Conservation (phyloP, 2,797 vertebrate genomes). For the Sarcophilus harrisii region DNA sequence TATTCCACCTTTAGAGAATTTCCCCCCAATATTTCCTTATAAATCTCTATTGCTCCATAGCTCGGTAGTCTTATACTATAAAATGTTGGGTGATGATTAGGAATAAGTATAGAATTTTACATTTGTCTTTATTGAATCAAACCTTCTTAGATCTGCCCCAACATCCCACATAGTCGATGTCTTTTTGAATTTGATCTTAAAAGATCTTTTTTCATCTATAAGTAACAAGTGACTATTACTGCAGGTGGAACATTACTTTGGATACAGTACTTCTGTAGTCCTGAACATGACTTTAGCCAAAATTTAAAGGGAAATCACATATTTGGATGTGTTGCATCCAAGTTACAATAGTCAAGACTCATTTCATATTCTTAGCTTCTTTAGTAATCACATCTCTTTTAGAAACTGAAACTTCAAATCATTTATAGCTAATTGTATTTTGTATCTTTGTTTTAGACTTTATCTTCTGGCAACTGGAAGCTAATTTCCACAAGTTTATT, state of each 20-base stretch:
- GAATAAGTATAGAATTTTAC: not conserved
- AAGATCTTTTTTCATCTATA: not conserved
- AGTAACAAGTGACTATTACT: not conserved
- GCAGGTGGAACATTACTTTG: not conserved
- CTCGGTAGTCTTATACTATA: not conserved
- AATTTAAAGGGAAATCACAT: not conserved
- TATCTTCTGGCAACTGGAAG: not conserved
- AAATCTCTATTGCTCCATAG: not conserved
- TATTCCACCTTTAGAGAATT: not conserved
- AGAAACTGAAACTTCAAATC: not conserved
- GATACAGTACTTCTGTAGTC: not conserved
- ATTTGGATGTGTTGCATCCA: not conserved
- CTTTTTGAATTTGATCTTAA: not conserved
- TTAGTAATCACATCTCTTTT: not conserved
- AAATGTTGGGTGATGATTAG: not conserved
- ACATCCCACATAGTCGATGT: not conserved
- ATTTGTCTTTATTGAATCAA: not conserved
- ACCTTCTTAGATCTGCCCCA: not conserved
- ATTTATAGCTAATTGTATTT: not conserved
- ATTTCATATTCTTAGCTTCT: not conserved
- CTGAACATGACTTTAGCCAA: not conserved
- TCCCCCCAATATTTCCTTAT: not conserved
- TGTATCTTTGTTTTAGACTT: too few relatives aligned
- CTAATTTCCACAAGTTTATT: not conserved
- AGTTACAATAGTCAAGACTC: not conserved